Evolutionary conservation across 2,888 invertebrate species (phyloP).

Genomic region (Drosophila paracracens): DNA sequence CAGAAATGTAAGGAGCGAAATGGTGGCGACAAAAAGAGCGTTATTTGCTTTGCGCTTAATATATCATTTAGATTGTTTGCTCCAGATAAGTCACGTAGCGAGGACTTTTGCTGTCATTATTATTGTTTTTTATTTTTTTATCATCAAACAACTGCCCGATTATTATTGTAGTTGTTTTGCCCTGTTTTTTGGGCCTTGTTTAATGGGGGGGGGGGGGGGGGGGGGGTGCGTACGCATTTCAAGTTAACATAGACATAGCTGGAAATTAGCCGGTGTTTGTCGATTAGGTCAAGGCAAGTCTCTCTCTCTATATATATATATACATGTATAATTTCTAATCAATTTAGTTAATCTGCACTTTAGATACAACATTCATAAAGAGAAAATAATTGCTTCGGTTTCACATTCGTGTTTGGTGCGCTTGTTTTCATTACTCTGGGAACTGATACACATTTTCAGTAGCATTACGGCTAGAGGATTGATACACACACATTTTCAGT

Average conservation of each 20-base stretch:
- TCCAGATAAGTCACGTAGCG: constrained; percentile 76
- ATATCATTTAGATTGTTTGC: constrained; percentile 85
- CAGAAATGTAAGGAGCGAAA: constrained; percentile 29
- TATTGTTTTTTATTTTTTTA: constrained; percentile 50
- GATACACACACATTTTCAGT: constrained; percentile 62
- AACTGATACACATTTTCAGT: constrained; percentile 69
- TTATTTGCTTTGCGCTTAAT: constrained; percentile 84
- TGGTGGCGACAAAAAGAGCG: constrained; percentile 69
- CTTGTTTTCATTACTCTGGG: constrained; percentile 63
- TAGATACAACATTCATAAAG: constrained; percentile 47
- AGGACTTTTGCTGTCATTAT: constrained; percentile 77
- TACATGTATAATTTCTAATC: constrained; percentile 71
- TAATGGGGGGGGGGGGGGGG: constrained; percentile 14
- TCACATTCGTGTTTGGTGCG: constrained; percentile 63
- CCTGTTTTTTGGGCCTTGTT: constrained; percentile 15
- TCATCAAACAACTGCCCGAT: constrained; percentile 21
- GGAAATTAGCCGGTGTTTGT: constrained; percentile 59
- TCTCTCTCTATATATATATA: constrained; percentile 1
- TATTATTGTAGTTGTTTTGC: constrained; percentile 34
- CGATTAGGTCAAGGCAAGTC: constrained; percentile 44
- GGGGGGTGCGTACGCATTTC: constrained; percentile 32
- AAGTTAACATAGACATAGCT: constrained; percentile 41
- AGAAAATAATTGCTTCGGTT: constrained; percentile 74
- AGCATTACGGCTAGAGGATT: neutral
- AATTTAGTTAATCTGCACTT: constrained; percentile 69